These are phyloP conservation scores for Ageneiosus marmoratus DNA, from an alignment of 2,113 vertebrate species.

Conservation along the genomic window DNA sequence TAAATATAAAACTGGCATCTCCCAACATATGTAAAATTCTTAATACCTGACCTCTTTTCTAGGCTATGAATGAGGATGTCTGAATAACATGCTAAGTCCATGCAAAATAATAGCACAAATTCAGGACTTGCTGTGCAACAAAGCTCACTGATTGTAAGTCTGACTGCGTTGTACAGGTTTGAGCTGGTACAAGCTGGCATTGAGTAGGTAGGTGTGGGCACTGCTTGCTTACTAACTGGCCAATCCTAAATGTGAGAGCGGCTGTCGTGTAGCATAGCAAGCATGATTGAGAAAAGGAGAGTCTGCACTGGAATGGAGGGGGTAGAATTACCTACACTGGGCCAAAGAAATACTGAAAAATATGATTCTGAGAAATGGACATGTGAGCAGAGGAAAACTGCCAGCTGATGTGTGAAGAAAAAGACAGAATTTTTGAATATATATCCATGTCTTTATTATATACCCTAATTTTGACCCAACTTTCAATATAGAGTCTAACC, in stretches of 20 bases:
- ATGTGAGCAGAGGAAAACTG: neutral
- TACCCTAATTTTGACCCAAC: neutral
- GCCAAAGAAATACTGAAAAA: slow-evolving; percentile 28
- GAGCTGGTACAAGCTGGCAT: slow-evolving; percentile 44
- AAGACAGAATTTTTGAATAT: neutral
- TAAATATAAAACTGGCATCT: neutral
- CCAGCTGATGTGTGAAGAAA: neutral
- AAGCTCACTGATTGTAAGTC: neutral
- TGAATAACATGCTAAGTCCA: slow-evolving; percentile 17
- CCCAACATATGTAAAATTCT: neutral
- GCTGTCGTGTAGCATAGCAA: slow-evolving; percentile 57
- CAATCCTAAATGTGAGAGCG: slow-evolving; percentile 50
- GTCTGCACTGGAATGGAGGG: slow-evolving; percentile 31
- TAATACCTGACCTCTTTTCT: neutral
- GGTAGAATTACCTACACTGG: slow-evolving; percentile 60
- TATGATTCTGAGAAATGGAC: slow-evolving; percentile 54
- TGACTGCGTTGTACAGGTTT: neutral
- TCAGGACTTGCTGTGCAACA: neutral
- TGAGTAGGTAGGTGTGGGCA: slow-evolving; percentile 41
- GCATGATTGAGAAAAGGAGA: slow-evolving; percentile 41
- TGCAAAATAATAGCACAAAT: neutral
- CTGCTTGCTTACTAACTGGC: slow-evolving; percentile 39
- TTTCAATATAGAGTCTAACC: neutral
- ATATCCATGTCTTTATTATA: neutral
- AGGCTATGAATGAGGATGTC: neutral